These are phyloP conservation scores for Cryptocephalus moraei DNA, from an alignment of 2,888 invertebrate species.

Conservation along the genomic window DNA sequence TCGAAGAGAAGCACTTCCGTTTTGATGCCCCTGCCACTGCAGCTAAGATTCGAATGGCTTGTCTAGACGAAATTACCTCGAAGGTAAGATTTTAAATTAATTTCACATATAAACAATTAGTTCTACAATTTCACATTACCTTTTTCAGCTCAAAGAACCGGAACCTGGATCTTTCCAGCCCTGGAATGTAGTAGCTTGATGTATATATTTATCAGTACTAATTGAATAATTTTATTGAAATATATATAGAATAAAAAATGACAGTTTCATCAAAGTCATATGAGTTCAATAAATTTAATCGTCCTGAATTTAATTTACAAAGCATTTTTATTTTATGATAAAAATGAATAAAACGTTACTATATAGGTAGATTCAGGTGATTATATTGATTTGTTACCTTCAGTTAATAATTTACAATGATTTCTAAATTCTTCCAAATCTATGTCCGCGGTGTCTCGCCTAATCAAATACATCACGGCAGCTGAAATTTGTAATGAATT, in stretches of 20 bases:
- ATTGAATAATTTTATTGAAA: no score
- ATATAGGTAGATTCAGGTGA: background rate
- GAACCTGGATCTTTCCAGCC: conserved; percentile 47
- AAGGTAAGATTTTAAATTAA: conserved; percentile 46
- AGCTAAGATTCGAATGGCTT: conserved; percentile 81
- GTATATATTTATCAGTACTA: no score
- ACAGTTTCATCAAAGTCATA: background rate
- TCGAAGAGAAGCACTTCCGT: conserved; percentile 44
- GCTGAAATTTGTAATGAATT: conserved; percentile 9
- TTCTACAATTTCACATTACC: conserved; percentile 4
- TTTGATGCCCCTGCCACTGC: conserved; percentile 81
- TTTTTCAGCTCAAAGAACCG: conserved; percentile 47
- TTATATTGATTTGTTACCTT: no score
- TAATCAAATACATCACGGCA: conserved; percentile 17
- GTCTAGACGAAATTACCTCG: conserved; percentile 70
- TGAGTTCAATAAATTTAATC: no score
- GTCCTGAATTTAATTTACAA: no score
- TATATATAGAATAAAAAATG: no score
- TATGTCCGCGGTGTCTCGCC: conserved; percentile 9
- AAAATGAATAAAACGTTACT: background rate
- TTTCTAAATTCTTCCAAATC: conserved; percentile 14
- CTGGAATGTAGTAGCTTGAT: conserved; percentile 48
- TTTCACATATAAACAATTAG: background rate
- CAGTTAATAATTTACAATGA: conserved; percentile 2
- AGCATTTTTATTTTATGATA: background rate